Evolutionary conservation across 2,113 vertebrate genomes (phyloP).

Genomic region (Syrrhaptes paradoxus): DNA sequence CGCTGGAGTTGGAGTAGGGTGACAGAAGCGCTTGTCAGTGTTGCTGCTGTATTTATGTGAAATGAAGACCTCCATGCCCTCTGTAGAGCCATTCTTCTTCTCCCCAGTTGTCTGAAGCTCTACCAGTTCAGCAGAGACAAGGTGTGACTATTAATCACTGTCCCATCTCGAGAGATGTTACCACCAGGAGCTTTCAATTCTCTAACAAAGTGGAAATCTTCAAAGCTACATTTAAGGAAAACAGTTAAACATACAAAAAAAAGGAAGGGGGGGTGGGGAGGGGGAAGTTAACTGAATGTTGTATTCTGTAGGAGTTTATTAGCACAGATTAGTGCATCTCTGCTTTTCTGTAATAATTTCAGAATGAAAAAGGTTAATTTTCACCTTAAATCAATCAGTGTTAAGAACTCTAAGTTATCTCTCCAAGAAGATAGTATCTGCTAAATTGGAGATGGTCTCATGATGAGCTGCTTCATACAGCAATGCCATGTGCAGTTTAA

Average conservation of each 20-base stretch:
- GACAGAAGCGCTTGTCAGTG: not conserved
- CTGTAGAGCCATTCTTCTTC: not conserved
- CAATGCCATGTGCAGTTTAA: not conserved
- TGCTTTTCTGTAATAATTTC: not conserved
- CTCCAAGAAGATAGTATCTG: not conserved
- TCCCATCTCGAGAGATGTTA: not conserved
- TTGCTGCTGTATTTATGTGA: not conserved
- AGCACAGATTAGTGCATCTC: not conserved
- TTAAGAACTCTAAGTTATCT: not conserved
- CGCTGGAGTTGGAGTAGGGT: not conserved
- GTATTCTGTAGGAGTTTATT: not conserved
- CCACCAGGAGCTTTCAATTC: constrained; percentile 25
- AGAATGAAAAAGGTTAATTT: not conserved
- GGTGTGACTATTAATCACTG: constrained; percentile 26
- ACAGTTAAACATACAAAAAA: not conserved
- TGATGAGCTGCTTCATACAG: not conserved
- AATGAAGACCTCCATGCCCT: not conserved
- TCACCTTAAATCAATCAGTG: not conserved
- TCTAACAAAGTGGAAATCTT: constrained; percentile 8
- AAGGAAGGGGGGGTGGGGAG: not conserved
- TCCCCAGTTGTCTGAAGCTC: not conserved
- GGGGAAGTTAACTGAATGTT: not conserved
- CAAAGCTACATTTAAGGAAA: constrained; percentile 9
- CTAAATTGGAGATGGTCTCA: not conserved
- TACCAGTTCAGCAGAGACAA: not conserved